Percentiles rank a stretch among this genome's conserved stretches.
Evolutionary conservation across 2,888 invertebrate species (phyloP).

Genomic region (Dryocosmus kuriphilus): DNA sequence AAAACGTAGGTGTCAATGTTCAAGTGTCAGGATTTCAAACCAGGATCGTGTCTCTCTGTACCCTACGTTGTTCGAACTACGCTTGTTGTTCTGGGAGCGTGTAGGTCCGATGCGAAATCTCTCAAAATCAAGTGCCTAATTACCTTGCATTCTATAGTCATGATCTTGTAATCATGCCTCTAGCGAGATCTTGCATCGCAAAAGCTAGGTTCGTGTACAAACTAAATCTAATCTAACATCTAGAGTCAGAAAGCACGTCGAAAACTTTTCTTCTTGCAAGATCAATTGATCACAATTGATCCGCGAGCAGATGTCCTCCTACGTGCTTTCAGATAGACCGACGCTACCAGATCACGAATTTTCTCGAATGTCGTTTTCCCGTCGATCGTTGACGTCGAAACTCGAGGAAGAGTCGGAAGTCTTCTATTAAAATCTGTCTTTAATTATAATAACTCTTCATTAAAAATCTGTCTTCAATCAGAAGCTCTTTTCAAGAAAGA

Average conservation of each 20-base stretch:
- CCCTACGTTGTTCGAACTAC: slow-evolving; percentile 56
- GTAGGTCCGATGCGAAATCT: slow-evolving; percentile 34
- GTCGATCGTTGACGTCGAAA: slow-evolving; percentile 7
- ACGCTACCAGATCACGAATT: slow-evolving; percentile 40
- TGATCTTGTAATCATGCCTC: slow-evolving; percentile 23
- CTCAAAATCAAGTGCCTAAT: slow-evolving; percentile 15
- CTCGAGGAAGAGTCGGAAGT: slow-evolving; percentile 40
- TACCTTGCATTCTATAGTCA: background rate
- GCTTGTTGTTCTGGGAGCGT: slow-evolving; percentile 53
- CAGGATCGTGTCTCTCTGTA: slow-evolving; percentile 54
- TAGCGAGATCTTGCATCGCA: slow-evolving; percentile 39
- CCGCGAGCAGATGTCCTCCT: background rate
- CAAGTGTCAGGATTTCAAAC: slow-evolving; percentile 51
- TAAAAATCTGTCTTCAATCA: slow-evolving; percentile 36
- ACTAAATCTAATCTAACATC: slow-evolving; percentile 59
- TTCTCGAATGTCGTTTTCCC: slow-evolving; percentile 37
- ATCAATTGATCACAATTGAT: background rate
- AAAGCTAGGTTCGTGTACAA: slow-evolving; percentile 58
- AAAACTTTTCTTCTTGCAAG: slow-evolving; percentile 47
- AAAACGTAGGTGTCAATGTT: slow-evolving; percentile 39
- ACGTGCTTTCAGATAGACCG: slow-evolving; percentile 30
- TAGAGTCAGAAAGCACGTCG: slow-evolving; percentile 55
- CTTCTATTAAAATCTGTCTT: slow-evolving; percentile 39
- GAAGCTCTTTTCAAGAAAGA: slow-evolving; percentile 44
- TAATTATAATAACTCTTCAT: slow-evolving; percentile 42